Base-by-base conservation (phyloP, 2,888 invertebrate genomes). In the Tenthredo distinguenda region DNA sequence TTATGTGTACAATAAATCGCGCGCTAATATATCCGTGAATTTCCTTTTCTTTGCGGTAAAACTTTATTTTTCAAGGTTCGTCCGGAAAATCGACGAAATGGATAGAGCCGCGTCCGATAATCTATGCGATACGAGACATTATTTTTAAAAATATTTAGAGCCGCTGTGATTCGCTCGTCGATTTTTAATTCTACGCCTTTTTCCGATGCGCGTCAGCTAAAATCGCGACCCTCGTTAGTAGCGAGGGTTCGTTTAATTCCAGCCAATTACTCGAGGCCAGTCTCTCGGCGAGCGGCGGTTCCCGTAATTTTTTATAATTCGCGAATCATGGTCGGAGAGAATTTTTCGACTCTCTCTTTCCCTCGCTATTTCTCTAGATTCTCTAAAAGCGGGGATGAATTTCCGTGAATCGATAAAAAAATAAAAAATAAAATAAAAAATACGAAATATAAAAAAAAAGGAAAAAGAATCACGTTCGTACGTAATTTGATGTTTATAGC, bases 241-340 rank as follows among this genome's bases (percentile, higher is more conserved):
- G 47, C 88, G 88, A 88, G 86, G 89, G 88, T 87, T 87, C 87
- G 88, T 86, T 88, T 88, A 88, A 88, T 88, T 88, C 85, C 86
- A 88, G 87, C 88, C 88, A 88, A 88, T 88, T 88, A 88, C 87
- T 87, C 85, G 86, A 87, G 82, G 82, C 87, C 87, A 50, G 85
- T 31, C 65, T 84, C 84, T 26, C 21, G 65, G 82, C 81, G 86
- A 79, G 21, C 71, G n/a, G 21, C 40, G 26, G 74, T 40, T 26
- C 55, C 15, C 18, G 55, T 77, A 62, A 85, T 47, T 84, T 68
- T 31, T 47, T 81, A 31, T 37, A 71, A 84, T 86, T 86, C 47
- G 83, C 37, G 12, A 43, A 87, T 76, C 86, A 81, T 74, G 85
- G 85, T 74, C 9, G 26, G 4, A 34, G 15, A 26, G 15, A 18